Evolutionary conservation across 1,140 invertebrate genomes (phyloP), one percentile per base, ranked within the genome.

Genomic region (Platorchestia sp.): DNA sequence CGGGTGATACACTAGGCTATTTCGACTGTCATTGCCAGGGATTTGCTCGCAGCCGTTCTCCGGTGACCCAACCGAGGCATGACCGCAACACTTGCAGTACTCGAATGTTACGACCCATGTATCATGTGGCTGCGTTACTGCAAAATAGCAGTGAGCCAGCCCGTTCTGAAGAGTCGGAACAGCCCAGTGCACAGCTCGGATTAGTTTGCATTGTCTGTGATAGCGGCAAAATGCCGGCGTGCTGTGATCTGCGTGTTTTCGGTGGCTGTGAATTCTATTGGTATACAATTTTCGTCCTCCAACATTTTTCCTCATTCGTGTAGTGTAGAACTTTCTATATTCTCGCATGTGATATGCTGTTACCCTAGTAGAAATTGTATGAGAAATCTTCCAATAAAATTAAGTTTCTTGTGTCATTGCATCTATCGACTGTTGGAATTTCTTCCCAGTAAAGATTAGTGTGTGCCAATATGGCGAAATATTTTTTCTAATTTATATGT

Each of bases 241-340:
- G 87, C 87, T 89, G 87, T 89, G 87, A 89, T 89, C 43, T 44
- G 87, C 41, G 36, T 89, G n/a, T 43, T 10, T 89, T 89, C 14
- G 87, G 87, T 89, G 87, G 87, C 87, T 89, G 87, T 89, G 87
- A 89, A 42, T 44, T 42, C 43, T 14, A 42, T 89, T 89, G 87
- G 87, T 42, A 42, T 7, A 42, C 10, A 42, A 89, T 42, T 42
- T 44, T 89, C 87, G 7, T 16, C 87, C 43, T 89, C 87, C 42
- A 16, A 44, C 36, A 89, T 89, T 42, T 5, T 44, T 89, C 87
- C 41, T 42, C 87, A 42, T 89, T 89, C 59, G 27, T 75, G 59
- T 75, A 75, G 59, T 75, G 59, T 3, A 75, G 59, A 75, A 36
- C 27, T 75, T 75, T 51, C 19, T 51, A n/a, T 36, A 27, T 75